Conservation (phyloP, 2,113 vertebrate species). For the Forbesichthys agassizii region DNA sequence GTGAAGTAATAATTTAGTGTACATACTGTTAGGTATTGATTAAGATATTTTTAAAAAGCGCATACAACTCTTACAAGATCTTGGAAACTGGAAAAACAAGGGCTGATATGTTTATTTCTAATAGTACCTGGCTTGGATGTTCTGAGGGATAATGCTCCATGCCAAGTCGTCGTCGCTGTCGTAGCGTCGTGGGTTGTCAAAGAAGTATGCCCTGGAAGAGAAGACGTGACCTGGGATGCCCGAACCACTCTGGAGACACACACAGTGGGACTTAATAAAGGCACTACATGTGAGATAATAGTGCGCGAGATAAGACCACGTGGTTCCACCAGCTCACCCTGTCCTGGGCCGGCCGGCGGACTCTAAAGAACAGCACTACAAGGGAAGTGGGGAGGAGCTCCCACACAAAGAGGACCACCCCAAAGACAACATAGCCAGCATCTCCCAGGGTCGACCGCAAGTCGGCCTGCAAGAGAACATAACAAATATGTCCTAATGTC, state of each 20-base stretch:
- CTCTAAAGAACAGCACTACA: conserved; percentile 95
- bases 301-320: neutral
- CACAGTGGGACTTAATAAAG: neutral
- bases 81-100: too few species aligned
- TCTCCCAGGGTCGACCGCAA: conserved; percentile 90
- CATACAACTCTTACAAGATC: too few species aligned
- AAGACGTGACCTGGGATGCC: conserved; percentile 88
- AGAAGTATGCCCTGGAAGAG: conserved; percentile 91
- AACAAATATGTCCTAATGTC: too few species aligned
- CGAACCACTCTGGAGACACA: conserved; percentile 76
- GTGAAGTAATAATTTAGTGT: too few species aligned
- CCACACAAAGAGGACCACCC: conserved; percentile 94
- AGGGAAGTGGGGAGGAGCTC: conserved; percentile 95
- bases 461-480: conserved; percentile 82
- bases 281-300: neutral
- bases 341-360: conserved; percentile 85
- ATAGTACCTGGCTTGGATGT: conserved; percentile 86
- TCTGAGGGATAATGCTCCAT: conserved; percentile 89
- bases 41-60: too few species aligned
- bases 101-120: neutral
- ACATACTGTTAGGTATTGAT: too few species aligned
- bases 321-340: conserved; percentile 75
- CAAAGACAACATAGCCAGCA: conserved; percentile 89
- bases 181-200: conserved; percentile 95
- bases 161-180: conserved; percentile 95